These are phyloP conservation scores for Heterohyrax brucei DNA, from an alignment of 2,797 vertebrate genomes.

Conservation along the genomic window DNA sequence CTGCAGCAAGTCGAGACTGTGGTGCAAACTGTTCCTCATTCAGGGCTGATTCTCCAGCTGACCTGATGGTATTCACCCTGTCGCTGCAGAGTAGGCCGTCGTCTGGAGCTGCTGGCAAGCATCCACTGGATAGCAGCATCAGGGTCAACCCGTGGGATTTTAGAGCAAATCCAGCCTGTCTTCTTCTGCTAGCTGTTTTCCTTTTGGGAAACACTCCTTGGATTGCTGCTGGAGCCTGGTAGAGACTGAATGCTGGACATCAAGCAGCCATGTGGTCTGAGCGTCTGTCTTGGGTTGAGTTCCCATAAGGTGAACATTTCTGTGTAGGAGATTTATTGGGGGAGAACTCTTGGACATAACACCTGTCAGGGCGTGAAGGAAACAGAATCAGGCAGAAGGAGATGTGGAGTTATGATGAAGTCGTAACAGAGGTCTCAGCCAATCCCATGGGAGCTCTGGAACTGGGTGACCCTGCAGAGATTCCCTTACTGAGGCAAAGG, in stretches of 20 bases:
- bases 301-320: too few species aligned
- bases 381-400: not conserved
- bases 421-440: not conserved
- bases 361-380: not conserved
- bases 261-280: not conserved
- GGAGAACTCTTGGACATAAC: too few species aligned
- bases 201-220: not conserved
- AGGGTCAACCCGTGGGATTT: not conserved
- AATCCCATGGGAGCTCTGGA: not conserved
- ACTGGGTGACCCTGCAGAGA: not conserved
- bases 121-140: not conserved
- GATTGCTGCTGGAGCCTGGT: not conserved
- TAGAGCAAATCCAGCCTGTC: not conserved
- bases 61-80: fast-evolving
- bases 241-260: not conserved
- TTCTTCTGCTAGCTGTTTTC: not conserved
- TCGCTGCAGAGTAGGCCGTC: fast-evolving
- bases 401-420: not conserved
- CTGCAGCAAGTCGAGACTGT: too few species aligned
- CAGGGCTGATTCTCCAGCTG: not conserved
- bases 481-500: not conserved
- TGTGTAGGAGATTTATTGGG: not conserved
- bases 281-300: not conserved
- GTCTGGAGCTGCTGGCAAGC: not conserved
- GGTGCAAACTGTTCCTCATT: fast-evolving